phyloP scores from a whole-genome alignment of 2,113 vertebrate genomes.

The Ochotona princeps region DNA sequence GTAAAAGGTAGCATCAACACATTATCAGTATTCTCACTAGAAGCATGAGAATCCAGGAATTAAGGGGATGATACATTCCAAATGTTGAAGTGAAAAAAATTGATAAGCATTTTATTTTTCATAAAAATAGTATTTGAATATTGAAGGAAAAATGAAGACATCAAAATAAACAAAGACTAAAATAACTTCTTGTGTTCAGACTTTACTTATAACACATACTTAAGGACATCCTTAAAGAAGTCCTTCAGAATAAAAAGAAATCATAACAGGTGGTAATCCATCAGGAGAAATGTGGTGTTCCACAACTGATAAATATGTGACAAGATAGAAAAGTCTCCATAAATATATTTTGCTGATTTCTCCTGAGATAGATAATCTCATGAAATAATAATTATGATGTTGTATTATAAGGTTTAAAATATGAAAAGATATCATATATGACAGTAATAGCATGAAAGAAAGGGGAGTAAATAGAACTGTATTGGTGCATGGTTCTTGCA shows the following conservation, averaged over 20 bases:
- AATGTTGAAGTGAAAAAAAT: background rate
- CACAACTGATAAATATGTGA: background rate
- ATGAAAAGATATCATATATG: background rate
- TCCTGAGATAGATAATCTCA: background rate
- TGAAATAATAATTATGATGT: slow-evolving; percentile 28
- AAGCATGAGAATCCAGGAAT: background rate
- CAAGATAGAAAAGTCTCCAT: background rate
- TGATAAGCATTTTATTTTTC: background rate
- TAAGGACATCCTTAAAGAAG: background rate
- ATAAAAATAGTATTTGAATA: slow-evolving; percentile 4
- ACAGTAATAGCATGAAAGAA: slow-evolving; percentile 4
- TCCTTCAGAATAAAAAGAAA: background rate
- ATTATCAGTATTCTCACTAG: background rate
- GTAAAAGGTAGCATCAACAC: background rate
- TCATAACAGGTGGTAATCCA: background rate
- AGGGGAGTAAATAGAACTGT: background rate
- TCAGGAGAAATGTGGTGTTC: background rate
- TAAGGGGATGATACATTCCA: background rate
- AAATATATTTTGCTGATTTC: background rate
- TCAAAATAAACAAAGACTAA: background rate
- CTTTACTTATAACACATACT: background rate
- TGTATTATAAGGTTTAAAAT: slow-evolving; percentile 28
- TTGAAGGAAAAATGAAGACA: too few species aligned
- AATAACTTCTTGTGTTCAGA: background rate
- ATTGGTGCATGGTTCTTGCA: background rate